phyloP scores from a whole-genome alignment of 2,888 invertebrate species.

The Patella caerulea region DNA sequence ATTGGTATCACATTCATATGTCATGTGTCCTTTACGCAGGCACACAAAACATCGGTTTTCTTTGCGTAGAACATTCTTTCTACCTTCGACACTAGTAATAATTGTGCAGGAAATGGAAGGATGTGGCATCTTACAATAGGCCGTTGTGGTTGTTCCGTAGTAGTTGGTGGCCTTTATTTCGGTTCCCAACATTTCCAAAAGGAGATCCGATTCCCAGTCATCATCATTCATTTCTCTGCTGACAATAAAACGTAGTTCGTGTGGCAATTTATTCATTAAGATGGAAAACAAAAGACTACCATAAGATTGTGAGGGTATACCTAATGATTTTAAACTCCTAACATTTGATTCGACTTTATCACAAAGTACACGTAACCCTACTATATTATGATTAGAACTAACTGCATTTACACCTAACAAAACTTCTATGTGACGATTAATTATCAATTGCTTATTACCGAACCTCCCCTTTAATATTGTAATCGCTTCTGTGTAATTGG shows the following conservation, averaged over 20 bases:
- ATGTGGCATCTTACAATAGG: not conserved
- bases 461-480: not conserved
- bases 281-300: not conserved
- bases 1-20: not conserved
- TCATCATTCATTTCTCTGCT: not conserved
- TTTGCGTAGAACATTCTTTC: not conserved
- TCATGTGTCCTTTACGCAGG: not conserved
- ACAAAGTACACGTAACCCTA: not conserved
- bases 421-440: not conserved
- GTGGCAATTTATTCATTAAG: not conserved
- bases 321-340: not conserved
- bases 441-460: conserved; percentile 1
- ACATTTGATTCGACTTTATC: not conserved
- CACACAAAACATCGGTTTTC: not conserved
- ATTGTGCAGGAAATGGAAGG: not conserved
- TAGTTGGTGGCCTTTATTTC: not conserved
- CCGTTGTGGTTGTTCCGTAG: no score
- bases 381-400: not conserved
- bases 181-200: not conserved
- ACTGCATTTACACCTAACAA: not conserved
- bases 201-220: not conserved
- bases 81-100: not conserved
- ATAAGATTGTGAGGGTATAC: not conserved
- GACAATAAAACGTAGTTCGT: not conserved
- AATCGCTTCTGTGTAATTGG: not conserved